These are phyloP conservation scores for Fabriciana adippe DNA, from an alignment of 2,888 invertebrate species.

Conservation along the genomic window DNA sequence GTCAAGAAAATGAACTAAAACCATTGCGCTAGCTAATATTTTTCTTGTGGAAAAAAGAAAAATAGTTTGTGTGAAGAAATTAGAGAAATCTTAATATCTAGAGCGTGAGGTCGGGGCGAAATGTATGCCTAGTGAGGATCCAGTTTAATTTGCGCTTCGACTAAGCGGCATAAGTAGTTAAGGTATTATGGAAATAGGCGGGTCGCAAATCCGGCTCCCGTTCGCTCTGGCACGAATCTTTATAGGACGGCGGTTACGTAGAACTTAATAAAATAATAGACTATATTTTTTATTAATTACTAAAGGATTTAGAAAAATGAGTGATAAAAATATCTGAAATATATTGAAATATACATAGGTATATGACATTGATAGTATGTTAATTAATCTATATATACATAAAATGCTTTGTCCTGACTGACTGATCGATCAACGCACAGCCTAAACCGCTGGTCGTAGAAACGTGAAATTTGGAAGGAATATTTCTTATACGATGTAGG, in stretches of 20 bases:
- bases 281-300: constrained; percentile 4
- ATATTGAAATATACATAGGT: too few relatives aligned
- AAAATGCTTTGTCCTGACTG: too few relatives aligned
- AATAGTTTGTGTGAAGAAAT: constrained; percentile 33
- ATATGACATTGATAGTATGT: too few relatives aligned
- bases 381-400: too few relatives aligned
- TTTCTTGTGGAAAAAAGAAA: constrained; percentile 11
- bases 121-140: constrained; percentile 31
- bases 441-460: too few relatives aligned
- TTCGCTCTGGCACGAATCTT: constrained; percentile 53
- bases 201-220: constrained; percentile 54
- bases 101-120: constrained; percentile 24
- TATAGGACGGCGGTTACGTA: constrained; percentile 14
- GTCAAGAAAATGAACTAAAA: constrained; percentile 4
- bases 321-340: too few relatives aligned
- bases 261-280: constrained; percentile 9
- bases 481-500: too few relatives aligned
- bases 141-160: constrained; percentile 39
- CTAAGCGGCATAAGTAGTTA: constrained; percentile 48
- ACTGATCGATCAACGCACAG: too few relatives aligned
- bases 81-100: constrained; percentile 34
- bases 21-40: constrained; percentile 11
- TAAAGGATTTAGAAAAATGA: background rate
- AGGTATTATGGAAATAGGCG: constrained; percentile 51
- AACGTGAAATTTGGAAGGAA: too few relatives aligned